A percentile compares a stretch with the other conserved stretches of the same genome.
Evolutionary conservation across 2,888 invertebrate genomes (phyloP).

Genomic region (Meteorus cinctellus): DNA sequence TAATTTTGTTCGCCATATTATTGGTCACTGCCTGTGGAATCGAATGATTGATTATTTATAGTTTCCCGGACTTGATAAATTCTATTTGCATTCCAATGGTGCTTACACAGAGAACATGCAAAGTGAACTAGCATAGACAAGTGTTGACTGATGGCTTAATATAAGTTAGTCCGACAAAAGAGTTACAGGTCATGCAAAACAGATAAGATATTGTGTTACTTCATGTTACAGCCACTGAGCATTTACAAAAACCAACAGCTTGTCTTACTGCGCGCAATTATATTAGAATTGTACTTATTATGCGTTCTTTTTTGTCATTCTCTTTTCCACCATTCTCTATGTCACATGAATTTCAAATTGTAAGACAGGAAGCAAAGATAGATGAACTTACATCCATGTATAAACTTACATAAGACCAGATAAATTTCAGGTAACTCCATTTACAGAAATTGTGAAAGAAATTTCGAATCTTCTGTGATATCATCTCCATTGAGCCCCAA

Average conservation of each 20-base stretch:
- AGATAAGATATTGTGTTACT: constrained; percentile 64
- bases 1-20: constrained; percentile 55
- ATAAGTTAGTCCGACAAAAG: constrained; percentile 70
- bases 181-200: constrained; percentile 62
- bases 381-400: constrained; percentile 57
- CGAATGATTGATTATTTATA: constrained; percentile 23
- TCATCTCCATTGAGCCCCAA: constrained; percentile 53
- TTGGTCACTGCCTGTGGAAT: constrained; percentile 47
- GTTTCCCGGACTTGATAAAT: neutral
- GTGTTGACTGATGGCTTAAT: constrained; percentile 57
- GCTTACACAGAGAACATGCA: constrained; percentile 59
- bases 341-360: constrained; percentile 22
- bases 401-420: constrained; percentile 66
- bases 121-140: constrained; percentile 57
- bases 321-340: neutral
- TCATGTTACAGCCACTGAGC: constrained; percentile 62
- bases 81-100: constrained; percentile 31
- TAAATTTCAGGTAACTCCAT: constrained; percentile 58
- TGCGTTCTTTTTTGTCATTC: neutral
- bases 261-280: constrained; percentile 60
- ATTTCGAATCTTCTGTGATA: constrained; percentile 57
- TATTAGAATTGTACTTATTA: constrained; percentile 25
- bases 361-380: constrained; percentile 17
- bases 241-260: constrained; percentile 63
- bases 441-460: constrained; percentile 58